Base-by-base conservation (phyloP, 2,113 vertebrate species). In the Cisticola juncidis region DNA sequence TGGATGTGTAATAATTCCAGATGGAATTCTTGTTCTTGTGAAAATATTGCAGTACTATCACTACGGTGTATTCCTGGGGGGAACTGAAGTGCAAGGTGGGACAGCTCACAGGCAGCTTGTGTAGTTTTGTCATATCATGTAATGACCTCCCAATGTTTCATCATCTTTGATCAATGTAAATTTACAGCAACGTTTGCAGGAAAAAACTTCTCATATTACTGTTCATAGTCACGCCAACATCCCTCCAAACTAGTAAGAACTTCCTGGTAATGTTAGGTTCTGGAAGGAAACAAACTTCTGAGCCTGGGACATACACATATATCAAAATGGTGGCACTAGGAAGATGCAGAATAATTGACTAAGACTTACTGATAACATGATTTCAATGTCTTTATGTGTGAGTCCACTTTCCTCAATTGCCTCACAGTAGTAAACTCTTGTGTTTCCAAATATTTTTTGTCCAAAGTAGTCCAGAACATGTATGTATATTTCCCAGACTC, bases 181-280 rank as follows among this genome's bases (percentile, higher is more conserved):
- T 28, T 61, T 45, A 66, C 62, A 72, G 29, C 2, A 28, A 4
- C 44, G 69, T 86, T 83, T 70, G 44, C 14, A 65, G 28, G 16
- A 44, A 68, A 56, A 20, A 2, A 13, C 24, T 26, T 77, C 24
- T 77, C 6, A 29, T 73, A 19, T 65, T 35, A n/a, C 11, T 12
- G 14, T 38, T 62, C 24, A 18, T 19, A 61, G 11, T 2, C 1
- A 1, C 61, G n/a, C 9, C 28, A 23, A 48, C 4, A 3, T 50
- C 7, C 6, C 6, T 86, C 17, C 13, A 70, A 70, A 45, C 12
- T 50, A 68, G 9, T 13, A 72, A 57, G 11, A 60, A 9, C 4
- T 72, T 90, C 36, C 26, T 62, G 31, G 14, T 10, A 54, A 81
- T 74, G 13, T 50, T 70, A 31, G 47, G 5, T 44, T 89, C 40